A percentile compares a stretch with the other conserved stretches of the same genome.
These are phyloP conservation scores for Spilogale gracilis DNA, from an alignment of 2,113 vertebrate species.

Conservation along the genomic window DNA sequence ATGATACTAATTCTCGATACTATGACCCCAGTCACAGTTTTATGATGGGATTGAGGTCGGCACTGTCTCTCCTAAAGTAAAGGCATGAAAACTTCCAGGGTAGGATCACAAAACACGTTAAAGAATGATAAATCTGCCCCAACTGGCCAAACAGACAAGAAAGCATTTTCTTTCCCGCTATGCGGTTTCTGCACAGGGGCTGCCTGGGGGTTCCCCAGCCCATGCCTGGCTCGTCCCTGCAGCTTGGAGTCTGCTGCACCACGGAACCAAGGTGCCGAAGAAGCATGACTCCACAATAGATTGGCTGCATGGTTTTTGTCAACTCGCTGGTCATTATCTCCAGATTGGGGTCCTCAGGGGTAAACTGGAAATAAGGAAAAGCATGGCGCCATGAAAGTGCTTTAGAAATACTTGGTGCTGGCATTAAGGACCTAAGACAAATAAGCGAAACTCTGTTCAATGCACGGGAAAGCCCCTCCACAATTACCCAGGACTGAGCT, in stretches of 20 bases:
- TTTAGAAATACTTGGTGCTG: not conserved
- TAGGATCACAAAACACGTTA: not conserved
- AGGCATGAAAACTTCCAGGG: not conserved
- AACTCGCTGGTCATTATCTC: not conserved
- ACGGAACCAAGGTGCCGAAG: not conserved
- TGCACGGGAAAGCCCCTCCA: not conserved
- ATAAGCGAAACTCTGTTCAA: not conserved
- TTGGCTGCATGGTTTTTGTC: not conserved
- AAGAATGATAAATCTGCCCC: not conserved
- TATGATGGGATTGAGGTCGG: not conserved
- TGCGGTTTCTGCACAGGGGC: rapidly evolving
- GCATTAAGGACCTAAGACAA: not conserved
- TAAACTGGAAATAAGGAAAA: not conserved
- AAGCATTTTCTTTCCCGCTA: not conserved
- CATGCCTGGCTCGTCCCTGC: not conserved
- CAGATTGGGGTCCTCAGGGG: not conserved
- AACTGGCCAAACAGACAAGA: not conserved
- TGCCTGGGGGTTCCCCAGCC: not conserved
- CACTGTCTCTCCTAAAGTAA: not conserved
- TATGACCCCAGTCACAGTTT: not conserved
- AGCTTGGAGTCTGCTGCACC: too few species aligned
- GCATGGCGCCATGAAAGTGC: not conserved
- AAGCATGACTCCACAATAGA: not conserved
- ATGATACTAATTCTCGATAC: too few species aligned
- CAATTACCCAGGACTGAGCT: not conserved